These are phyloP conservation scores for Pseudococcus viburni DNA, from an alignment of 2,888 invertebrate species.

Conservation along the genomic window DNA sequence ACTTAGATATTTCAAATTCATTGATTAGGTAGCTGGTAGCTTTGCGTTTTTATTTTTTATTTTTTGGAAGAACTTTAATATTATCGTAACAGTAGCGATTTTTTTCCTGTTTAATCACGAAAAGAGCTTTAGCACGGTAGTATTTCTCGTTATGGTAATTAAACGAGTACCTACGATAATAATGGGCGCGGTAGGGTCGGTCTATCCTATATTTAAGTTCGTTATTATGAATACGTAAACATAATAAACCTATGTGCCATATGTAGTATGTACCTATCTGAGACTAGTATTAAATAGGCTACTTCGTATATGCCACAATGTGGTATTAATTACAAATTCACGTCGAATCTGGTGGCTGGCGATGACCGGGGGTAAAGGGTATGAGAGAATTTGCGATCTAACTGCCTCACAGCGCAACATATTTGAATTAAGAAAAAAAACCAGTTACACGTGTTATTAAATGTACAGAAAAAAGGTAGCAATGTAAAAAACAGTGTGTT, in stretches of 20 bases:
- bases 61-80: not conserved
- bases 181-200: not conserved
- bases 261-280: not conserved
- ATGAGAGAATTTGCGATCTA: not conserved
- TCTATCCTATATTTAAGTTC: constrained; percentile 27
- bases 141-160: constrained; percentile 31
- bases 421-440: not conserved
- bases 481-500: not conserved
- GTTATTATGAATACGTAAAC: constrained; percentile 3
- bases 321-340: not conserved
- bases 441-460: constrained; percentile 31
- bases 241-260: not conserved
- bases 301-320: not conserved
- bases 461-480: not conserved
- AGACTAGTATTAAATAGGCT: constrained; percentile 28
- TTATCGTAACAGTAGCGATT: not conserved
- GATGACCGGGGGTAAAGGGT: not conserved
- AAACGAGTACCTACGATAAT: not conserved
- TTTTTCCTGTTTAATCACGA: constrained; percentile 2
- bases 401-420: not conserved
- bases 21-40: not conserved
- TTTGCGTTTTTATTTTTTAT: not conserved
- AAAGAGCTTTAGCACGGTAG: not conserved
- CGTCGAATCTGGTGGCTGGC: not conserved
- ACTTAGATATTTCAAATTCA: not conserved